Base-by-base conservation (phyloP, 2,888 invertebrate genomes). In the Nezara viridula region DNA sequence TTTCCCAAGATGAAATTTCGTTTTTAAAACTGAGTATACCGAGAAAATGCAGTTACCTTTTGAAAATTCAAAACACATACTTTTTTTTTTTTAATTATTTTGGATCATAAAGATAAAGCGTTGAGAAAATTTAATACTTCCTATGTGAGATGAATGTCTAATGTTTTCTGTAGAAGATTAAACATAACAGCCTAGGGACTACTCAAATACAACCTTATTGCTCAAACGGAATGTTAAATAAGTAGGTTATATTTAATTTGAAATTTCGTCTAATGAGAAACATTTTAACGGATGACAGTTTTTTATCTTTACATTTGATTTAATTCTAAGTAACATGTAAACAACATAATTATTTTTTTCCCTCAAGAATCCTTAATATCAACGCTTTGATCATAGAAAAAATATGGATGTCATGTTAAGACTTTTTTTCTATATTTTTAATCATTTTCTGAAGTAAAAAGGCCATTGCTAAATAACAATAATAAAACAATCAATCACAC, bases 171-270 rank as follows among this genome's bases (percentile, higher is more conserved):
- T 7, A 73, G 66, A 32, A 37, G 37, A 73, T 73, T 37, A 73
- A 73, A 73, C 27, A 60, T 14, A 60, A 60, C 66, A 32, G 66
- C 66, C 27, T 14, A 66, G 27, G 66, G 66, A 73, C 37, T 37
- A 37, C 66, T 73, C 66, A 73, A 73, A 73, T 37, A 73, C 37
- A 73, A 73, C 37, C 66, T 73, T 37, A 37, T 73, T 37, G 32
- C 32, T 37, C 66, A 73, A 73, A 73, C 66, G 37, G 66, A 73
- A 73, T 73, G 32, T 37, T 73, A 73, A 37, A 73, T 73, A 37
- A 73, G 37, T 37, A 9, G 32, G 10, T 73, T 4, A 19, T 21
- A 27, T 37, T 32, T 32, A 73, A 37, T 37, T 37, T 73, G 32
- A 37, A 73, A 73, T 73, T 73, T 73, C 7, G 27, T 2, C 55